Conservation (phyloP, 2,113 vertebrate species). For the Odocoileus virginianus region DNA sequence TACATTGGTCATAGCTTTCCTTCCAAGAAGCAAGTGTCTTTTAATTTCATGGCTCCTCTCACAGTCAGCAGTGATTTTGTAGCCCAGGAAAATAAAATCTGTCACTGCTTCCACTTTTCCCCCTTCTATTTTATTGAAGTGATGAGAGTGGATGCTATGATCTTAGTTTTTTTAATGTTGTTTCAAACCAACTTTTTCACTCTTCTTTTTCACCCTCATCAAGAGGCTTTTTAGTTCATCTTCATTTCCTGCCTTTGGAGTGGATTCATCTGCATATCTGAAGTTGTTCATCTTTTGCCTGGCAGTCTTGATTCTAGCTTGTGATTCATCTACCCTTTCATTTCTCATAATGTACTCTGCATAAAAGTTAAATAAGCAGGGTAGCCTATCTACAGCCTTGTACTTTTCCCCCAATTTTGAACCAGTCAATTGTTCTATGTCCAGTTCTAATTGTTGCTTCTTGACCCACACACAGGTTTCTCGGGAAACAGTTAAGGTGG, state of each 20-base stretch:
- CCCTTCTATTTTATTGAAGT: not conserved
- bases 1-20: not conserved
- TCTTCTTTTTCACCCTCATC: not conserved
- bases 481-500: not conserved
- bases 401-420: not conserved
- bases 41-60: not conserved
- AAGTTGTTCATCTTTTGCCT: not conserved
- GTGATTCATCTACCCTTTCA: not conserved
- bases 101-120: not conserved
- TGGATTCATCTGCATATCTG: not conserved
- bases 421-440: not conserved
- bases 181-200: not conserved
- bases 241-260: not conserved
- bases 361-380: not conserved
- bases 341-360: not conserved
- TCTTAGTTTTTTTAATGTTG: not conserved
- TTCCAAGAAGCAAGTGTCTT: not conserved
- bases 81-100: not conserved
- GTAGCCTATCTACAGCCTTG: not conserved
- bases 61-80: not conserved
- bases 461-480: not conserved
- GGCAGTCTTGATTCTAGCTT: not conserved
- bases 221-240: not conserved
- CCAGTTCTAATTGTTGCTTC: not conserved
- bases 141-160: not conserved